Conservation (phyloP, 2,888 invertebrate genomes). For the Drosophila mayaguana region DNA sequence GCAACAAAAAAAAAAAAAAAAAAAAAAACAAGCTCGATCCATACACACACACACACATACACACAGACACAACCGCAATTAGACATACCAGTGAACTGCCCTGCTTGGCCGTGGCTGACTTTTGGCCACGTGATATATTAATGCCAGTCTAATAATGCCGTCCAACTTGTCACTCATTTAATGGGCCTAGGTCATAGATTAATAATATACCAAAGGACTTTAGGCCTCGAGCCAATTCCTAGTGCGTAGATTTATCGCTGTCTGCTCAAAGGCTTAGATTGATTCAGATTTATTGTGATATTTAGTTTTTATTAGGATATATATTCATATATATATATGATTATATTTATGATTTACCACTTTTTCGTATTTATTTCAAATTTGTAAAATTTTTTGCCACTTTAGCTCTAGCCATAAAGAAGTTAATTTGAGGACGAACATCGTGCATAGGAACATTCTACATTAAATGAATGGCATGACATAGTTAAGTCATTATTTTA, state of each 20-base stretch:
- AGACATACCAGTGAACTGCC: conserved; percentile 38
- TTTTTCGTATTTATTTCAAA: too few species aligned
- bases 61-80: conserved; percentile 62
- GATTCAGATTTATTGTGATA: too few species aligned
- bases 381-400: too few species aligned
- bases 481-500: too few species aligned
- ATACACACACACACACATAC: conserved; percentile 22
- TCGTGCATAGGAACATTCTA: too few species aligned
- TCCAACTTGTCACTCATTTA: conserved; percentile 67
- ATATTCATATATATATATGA: too few species aligned
- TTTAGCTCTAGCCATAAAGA: too few species aligned
- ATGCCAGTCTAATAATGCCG: conserved; percentile 67
- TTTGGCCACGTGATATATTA: conserved; percentile 79
- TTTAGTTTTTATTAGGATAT: too few species aligned
- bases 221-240: conserved; percentile 1
- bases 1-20: conserved; percentile 66
- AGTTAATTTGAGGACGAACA: too few species aligned
- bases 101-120: conserved; percentile 44
- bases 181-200: conserved; percentile 38
- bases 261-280: background rate
- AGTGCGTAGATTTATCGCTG: background rate
- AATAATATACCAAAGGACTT: conserved; percentile 36
- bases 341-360: too few species aligned
- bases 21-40: conserved; percentile 10
- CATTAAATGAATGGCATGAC: too few species aligned